A percentile compares a stretch with the other conserved stretches of the same genome.
phyloP scores from a whole-genome alignment of 1,140 invertebrate genomes.

The Drosophila paulistorum region DNA sequence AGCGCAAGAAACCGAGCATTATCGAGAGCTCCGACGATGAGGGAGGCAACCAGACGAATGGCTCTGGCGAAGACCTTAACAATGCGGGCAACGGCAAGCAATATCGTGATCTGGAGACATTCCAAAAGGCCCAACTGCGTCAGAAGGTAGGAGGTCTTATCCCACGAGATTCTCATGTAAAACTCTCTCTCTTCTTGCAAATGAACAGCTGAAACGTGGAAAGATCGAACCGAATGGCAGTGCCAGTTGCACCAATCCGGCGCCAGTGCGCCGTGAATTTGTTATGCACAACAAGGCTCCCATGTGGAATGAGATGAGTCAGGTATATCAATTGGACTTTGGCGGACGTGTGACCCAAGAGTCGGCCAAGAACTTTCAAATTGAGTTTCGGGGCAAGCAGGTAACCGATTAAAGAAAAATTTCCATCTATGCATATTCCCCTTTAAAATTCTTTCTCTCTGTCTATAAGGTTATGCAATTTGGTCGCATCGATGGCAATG shows the following conservation, averaged over 20 bases:
- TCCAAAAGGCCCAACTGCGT: constrained; percentile 96
- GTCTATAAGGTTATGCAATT: constrained; percentile 97
- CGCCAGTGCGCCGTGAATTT: constrained; percentile 89
- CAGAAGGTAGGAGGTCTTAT: constrained; percentile 90
- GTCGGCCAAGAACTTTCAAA: constrained; percentile 99
- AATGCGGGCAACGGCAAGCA: constrained; percentile 85
- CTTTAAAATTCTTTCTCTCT: no score
- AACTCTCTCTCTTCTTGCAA: neutral
- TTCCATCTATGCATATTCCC: neutral
- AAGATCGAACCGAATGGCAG: constrained; percentile 85
- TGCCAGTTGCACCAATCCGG: constrained; percentile 72
- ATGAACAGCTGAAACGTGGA: constrained; percentile 86
- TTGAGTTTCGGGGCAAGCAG: constrained; percentile 98
- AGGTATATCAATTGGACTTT: constrained; percentile 99
- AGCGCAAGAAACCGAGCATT: constrained; percentile 87
- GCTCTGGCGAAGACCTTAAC: constrained; percentile 75
- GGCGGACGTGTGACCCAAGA: constrained; percentile 99
- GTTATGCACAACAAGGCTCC: constrained; percentile 99
- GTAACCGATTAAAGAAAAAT: constrained; percentile 83
- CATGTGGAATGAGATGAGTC: constrained; percentile 99
- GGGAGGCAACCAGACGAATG: constrained; percentile 87
- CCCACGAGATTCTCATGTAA: neutral
- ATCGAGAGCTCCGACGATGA: constrained; percentile 95
- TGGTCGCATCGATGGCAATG: constrained; percentile 98
- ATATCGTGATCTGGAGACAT: constrained; percentile 95